phyloP scores from a whole-genome alignment of 2,888 invertebrate genomes.

The Brachynemurus nebulosus region DNA sequence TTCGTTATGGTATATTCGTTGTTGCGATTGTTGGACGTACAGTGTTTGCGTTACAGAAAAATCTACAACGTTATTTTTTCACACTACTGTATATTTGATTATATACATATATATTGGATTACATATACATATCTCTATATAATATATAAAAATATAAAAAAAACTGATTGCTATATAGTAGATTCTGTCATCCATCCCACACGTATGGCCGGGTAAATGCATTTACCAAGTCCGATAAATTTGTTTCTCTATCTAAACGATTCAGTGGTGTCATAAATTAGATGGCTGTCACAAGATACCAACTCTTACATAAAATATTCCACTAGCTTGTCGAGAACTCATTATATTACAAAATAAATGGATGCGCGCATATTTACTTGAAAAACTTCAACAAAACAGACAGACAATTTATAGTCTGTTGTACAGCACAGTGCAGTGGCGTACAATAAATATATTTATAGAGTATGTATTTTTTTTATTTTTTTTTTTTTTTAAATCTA shows the following conservation, averaged over 20 bases:
- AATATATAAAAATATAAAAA: too few relatives aligned
- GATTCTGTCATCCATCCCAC: too few relatives aligned
- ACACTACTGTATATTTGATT: too few relatives aligned
- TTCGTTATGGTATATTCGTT: too few relatives aligned
- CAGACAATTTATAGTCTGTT: not conserved
- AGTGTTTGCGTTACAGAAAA: too few relatives aligned
- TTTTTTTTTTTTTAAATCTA: not conserved
- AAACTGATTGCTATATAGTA: too few relatives aligned
- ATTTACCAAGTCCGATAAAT: slow-evolving; percentile 2
- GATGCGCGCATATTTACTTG: not conserved
- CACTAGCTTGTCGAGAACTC: slow-evolving; percentile 2
- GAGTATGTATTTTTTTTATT: not conserved
- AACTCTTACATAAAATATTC: not conserved
- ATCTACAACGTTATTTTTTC: too few relatives aligned
- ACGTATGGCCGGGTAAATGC: not conserved
- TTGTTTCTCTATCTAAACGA: slow-evolving; percentile 4
- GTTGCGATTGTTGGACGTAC: too few relatives aligned
- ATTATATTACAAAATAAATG: slow-evolving; percentile 6
- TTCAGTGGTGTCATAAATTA: slow-evolving; percentile 4
- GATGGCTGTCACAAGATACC: slow-evolving; percentile 3
- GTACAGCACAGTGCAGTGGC: slow-evolving; percentile 1
- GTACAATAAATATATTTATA: too few relatives aligned
- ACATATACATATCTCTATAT: too few relatives aligned
- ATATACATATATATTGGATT: too few relatives aligned
- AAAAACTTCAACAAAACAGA: not conserved